Evolutionary conservation across 1,140 invertebrate genomes (phyloP).

Genomic region (Drosophila rhopaloa): DNA sequence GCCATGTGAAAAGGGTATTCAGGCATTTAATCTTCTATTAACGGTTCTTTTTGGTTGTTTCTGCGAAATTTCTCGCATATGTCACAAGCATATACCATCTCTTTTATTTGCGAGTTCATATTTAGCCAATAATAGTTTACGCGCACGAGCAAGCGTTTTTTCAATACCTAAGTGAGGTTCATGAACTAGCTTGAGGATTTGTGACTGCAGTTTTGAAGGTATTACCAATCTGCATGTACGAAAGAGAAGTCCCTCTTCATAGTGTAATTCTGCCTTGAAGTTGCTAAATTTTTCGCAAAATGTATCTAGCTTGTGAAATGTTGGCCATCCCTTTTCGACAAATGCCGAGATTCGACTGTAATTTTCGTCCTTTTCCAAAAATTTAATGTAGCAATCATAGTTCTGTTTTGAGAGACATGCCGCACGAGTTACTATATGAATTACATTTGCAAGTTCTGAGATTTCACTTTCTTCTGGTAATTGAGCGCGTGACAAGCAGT

Average conservation of each 20-base stretch:
- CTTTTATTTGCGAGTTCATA: neutral
- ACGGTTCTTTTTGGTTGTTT: conserved; percentile 4
- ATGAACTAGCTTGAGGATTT: neutral
- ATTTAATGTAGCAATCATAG: neutral
- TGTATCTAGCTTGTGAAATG: neutral
- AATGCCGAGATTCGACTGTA: neutral
- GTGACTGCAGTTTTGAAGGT: neutral
- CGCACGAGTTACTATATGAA: conserved; percentile 2
- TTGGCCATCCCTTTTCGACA: neutral
- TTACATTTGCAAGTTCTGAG: neutral
- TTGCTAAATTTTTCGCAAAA: neutral
- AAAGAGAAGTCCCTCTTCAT: neutral
- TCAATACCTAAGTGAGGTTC: conserved; percentile 1
- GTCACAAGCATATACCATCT: neutral
- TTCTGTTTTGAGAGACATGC: neutral
- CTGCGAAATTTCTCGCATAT: neutral
- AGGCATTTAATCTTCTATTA: neutral
- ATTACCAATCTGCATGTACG: neutral
- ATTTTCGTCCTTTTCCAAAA: neutral
- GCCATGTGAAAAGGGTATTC: neutral
- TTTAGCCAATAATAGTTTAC: conserved; percentile 4
- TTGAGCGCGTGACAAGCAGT: conserved; percentile 12
- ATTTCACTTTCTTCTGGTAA: neutral
- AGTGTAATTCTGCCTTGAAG: neutral
- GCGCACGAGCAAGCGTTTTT: neutral